phyloP scores from a whole-genome alignment of 2,113 vertebrate genomes.

The Ibidorhyncha struthersii region DNA sequence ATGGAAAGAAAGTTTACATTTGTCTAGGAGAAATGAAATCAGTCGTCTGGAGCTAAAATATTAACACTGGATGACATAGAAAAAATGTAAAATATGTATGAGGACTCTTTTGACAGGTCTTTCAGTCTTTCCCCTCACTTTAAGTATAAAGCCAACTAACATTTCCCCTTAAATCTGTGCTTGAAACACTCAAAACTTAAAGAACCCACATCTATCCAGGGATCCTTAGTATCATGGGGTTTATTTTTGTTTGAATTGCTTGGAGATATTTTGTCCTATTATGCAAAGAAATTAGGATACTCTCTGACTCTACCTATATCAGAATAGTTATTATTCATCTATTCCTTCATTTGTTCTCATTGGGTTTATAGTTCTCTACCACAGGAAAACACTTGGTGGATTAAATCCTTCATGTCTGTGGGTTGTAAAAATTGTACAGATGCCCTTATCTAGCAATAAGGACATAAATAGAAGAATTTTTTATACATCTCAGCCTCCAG shows the following conservation, averaged over 20 bases:
- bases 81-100: not conserved
- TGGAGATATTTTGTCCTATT: not conserved
- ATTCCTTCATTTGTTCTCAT: not conserved
- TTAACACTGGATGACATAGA: not conserved
- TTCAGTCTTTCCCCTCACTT: not conserved
- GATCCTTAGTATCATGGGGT: not conserved
- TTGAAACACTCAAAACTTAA: not conserved
- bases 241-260: not conserved
- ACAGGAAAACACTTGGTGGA: not conserved
- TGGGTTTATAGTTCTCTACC: not conserved
- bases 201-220: fast-evolving
- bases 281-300: not conserved
- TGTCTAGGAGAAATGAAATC: not conserved
- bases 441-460: not conserved
- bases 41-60: not conserved
- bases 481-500: not conserved
- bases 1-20: not conserved
- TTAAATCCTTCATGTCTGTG: not conserved
- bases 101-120: not conserved
- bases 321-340: not conserved
- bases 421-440: not conserved
- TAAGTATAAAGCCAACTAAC: not conserved
- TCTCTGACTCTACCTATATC: not conserved
- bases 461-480: not conserved
- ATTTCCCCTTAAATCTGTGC: not conserved